phyloP scores from a whole-genome alignment of 1,140 invertebrate genomes.

The Drosophila ohnishii region DNA sequence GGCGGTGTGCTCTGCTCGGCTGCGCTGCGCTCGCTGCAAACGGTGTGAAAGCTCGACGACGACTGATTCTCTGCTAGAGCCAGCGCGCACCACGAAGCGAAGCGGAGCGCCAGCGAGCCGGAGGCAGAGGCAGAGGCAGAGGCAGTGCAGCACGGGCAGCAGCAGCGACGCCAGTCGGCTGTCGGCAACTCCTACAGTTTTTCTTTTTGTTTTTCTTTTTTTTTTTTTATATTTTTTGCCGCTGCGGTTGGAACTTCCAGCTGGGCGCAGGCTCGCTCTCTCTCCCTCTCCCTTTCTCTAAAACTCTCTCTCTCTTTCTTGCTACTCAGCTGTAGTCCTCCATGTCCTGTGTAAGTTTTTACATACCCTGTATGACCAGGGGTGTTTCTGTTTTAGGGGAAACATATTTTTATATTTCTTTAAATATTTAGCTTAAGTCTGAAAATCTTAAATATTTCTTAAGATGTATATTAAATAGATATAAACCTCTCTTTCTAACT shows the following conservation, averaged over 20 bases:
- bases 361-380: slow-evolving; percentile 12
- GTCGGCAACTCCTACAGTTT: slow-evolving; percentile 52
- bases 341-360: slow-evolving; percentile 2
- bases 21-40: slow-evolving; percentile 73
- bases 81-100: slow-evolving; percentile 71
- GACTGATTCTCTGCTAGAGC: slow-evolving; percentile 72
- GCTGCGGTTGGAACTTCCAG: slow-evolving; percentile 45
- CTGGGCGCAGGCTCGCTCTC: slow-evolving; percentile 42
- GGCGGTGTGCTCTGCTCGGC: slow-evolving; percentile 45
- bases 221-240: slow-evolving; percentile 2
- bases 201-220: slow-evolving; percentile 4
- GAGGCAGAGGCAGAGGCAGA: slow-evolving; percentile 5
- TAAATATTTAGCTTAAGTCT: neutral
- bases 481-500: neutral
- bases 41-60: slow-evolving; percentile 83
- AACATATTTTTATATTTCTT: neutral
- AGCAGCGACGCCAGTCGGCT: slow-evolving; percentile 47
- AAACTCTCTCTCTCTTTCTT: neutral
- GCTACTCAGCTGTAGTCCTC: slow-evolving; percentile 57
- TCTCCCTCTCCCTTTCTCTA: slow-evolving; percentile 10
- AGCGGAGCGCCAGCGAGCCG: slow-evolving; percentile 9
- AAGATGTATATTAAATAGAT: neutral
- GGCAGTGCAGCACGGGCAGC: slow-evolving; percentile 10
- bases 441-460: no score
- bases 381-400: neutral